Evolutionary conservation across 2,888 invertebrate genomes (phyloP).

Genomic region (Omphaloscelis lunosa): DNA sequence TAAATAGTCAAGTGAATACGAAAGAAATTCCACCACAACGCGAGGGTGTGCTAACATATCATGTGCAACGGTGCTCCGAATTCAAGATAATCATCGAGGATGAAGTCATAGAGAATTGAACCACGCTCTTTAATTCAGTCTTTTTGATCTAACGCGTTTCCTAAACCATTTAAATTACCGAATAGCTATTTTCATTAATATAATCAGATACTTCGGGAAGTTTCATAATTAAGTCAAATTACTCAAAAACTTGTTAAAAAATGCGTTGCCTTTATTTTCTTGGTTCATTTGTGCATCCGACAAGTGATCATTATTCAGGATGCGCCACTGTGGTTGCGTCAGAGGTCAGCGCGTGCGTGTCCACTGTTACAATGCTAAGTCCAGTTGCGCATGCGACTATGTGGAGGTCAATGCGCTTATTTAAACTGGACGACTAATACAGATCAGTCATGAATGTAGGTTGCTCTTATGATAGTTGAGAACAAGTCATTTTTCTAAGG

Average conservation of each 20-base stretch:
- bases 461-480: background rate
- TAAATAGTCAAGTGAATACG: conserved; percentile 79
- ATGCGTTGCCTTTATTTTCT: conserved; percentile 38
- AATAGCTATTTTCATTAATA: background rate
- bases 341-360: conserved; percentile 87
- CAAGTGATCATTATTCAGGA: conserved; percentile 77
- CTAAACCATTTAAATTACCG: too few relatives aligned
- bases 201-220: too few relatives aligned
- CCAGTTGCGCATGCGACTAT: conserved; percentile 75
- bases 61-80: conserved; percentile 80
- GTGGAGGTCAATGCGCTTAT: conserved; percentile 87
- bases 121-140: conserved; percentile 46
- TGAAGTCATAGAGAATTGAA: conserved; percentile 68
- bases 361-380: conserved; percentile 73
- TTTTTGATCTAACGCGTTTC: background rate
- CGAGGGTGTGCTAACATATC: conserved; percentile 80
- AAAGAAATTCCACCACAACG: conserved; percentile 79
- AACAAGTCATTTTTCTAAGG: background rate
- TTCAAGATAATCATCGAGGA: conserved; percentile 82
- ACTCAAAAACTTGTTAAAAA: background rate
- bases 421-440: conserved; percentile 74
- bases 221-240: background rate
- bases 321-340: conserved; percentile 81
- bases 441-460: conserved; percentile 41
- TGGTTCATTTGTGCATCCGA: conserved; percentile 68